A percentile compares a stretch with the other conserved stretches of the same genome.
These are phyloP conservation scores for Blomia tropicalis DNA, from an alignment of 2,888 invertebrate genomes.

Conservation along the genomic window DNA sequence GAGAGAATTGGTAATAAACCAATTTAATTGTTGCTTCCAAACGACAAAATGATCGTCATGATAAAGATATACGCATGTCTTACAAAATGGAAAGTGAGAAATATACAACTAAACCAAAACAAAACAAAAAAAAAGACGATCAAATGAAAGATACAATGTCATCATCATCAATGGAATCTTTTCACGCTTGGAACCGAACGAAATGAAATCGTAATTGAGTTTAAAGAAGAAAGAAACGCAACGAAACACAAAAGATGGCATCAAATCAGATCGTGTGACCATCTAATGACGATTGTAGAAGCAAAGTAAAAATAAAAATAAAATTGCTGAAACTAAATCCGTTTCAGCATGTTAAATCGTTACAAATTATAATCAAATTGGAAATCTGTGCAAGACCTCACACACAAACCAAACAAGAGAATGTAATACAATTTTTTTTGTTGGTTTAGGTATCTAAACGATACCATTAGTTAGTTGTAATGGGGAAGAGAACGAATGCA, in stretches of 20 bases:
- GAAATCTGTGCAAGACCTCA: not conserved
- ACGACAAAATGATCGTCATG: not conserved
- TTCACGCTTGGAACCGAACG: not conserved
- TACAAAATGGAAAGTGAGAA: too few species aligned
- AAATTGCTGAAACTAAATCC: too few species aligned
- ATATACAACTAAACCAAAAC: too few species aligned
- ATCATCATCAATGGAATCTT: not conserved
- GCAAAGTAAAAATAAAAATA: not conserved
- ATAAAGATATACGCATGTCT: too few species aligned
- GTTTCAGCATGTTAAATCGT: too few species aligned
- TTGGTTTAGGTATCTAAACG: too few species aligned
- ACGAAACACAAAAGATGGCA: not conserved
- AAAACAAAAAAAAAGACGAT: not conserved
- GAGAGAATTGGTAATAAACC: not conserved
- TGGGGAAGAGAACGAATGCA: not conserved
- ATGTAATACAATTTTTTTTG: too few species aligned
- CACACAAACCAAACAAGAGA: too few species aligned
- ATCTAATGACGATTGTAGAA: not conserved
- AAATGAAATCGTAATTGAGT: not conserved
- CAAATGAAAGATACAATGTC: not conserved
- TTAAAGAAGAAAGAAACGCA: not conserved
- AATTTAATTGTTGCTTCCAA: slow-evolving; percentile 2
- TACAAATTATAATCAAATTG: slow-evolving; percentile 12
- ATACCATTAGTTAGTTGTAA: not conserved
- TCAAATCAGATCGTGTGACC: too few species aligned